Conservation (phyloP, 1,140 invertebrate species). For the Trypoxylus dichotomus region DNA sequence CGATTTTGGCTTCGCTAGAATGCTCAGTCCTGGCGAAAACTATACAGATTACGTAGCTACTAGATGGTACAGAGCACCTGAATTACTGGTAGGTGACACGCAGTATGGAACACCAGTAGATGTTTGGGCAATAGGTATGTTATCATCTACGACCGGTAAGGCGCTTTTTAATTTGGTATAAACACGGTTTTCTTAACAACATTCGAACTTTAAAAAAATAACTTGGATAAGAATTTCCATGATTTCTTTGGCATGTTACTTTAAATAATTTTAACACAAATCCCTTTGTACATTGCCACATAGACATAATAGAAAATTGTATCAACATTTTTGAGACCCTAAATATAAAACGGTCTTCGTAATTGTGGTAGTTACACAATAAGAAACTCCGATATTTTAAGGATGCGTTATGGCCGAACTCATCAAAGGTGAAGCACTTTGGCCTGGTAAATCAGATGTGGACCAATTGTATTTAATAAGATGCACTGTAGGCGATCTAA, state of each 20-base stretch:
- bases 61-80: slow-evolving; percentile 96
- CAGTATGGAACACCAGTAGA: slow-evolving; percentile 97
- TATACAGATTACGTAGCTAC: slow-evolving; percentile 99
- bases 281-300: too few species aligned
- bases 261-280: too few species aligned
- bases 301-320: too few species aligned
- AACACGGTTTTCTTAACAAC: too few species aligned
- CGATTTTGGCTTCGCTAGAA: slow-evolving; percentile 98
- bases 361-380: too few species aligned
- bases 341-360: too few species aligned
- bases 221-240: too few species aligned
- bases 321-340: too few species aligned
- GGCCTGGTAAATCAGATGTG: slow-evolving; percentile 98
- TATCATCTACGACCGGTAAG: neutral
- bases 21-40: slow-evolving; percentile 97
- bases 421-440: slow-evolving; percentile 91
- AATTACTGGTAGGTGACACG: slow-evolving; percentile 95
- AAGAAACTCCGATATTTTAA: slow-evolving; percentile 45
- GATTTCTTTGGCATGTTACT: too few species aligned
- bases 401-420: slow-evolving; percentile 96
- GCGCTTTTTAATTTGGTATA: too few species aligned
- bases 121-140: slow-evolving; percentile 88
- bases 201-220: too few species aligned
- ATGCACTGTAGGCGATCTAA: slow-evolving; percentile 86
- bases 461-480: slow-evolving; percentile 97